Evolutionary conservation across 2,113 vertebrate species (phyloP).

Genomic region (Eira barbara): DNA sequence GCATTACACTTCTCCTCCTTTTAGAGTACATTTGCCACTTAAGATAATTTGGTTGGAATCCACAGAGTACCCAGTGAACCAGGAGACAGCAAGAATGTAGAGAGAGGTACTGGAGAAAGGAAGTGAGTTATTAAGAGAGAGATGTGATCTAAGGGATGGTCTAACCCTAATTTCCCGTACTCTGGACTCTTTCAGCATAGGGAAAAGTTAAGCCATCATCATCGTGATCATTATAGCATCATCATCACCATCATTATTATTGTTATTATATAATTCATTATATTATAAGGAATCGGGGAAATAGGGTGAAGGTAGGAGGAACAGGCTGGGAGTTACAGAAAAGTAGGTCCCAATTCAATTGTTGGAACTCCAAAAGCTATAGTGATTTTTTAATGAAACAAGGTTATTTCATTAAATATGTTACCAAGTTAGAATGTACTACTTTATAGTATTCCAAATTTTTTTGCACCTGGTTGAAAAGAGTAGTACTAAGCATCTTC

Average conservation of each 20-base stretch:
- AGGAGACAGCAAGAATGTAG: not conserved
- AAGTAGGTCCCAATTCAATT: not conserved
- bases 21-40: conserved; percentile 47
- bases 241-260: not conserved
- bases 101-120: not conserved
- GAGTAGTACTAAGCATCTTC: not conserved
- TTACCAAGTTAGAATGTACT: not conserved
- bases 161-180: not conserved
- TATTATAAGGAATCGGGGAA: not conserved
- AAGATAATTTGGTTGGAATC: not conserved
- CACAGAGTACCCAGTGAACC: not conserved
- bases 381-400: not conserved
- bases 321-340: not conserved
- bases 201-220: not conserved
- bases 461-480: not conserved
- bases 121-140: not conserved
- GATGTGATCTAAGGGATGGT: not conserved
- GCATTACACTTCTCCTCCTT: conserved; percentile 13
- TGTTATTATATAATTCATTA: not conserved
- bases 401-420: not conserved
- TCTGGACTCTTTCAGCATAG: not conserved
- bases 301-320: not conserved
- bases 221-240: not conserved
- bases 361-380: not conserved
- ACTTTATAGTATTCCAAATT: not conserved